phyloP scores from a whole-genome alignment of 2,888 invertebrate genomes.

The Diplazon laetatorius region DNA sequence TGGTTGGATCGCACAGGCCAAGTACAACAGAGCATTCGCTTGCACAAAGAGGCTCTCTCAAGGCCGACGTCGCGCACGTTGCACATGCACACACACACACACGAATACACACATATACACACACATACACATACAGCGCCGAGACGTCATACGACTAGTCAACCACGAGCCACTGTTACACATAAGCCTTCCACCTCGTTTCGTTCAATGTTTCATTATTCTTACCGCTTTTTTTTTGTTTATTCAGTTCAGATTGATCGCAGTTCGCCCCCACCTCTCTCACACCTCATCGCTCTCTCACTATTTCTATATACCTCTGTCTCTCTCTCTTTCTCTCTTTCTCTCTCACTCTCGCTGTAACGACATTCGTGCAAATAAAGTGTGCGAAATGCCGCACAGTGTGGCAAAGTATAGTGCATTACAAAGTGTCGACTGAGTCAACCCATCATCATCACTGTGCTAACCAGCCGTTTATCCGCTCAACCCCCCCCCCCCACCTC shows the following conservation, averaged over 20 bases:
- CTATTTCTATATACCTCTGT: not conserved
- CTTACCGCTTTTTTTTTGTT: conserved; percentile 1
- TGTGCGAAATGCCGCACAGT: conserved; percentile 22
- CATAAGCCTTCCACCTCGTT: conserved; percentile 30
- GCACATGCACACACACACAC: conserved; percentile 66
- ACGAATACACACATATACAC: conserved; percentile 53
- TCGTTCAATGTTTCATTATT: conserved; percentile 44
- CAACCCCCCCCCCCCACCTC: too few species aligned
- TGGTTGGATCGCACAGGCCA: conserved; percentile 50
- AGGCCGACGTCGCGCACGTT: conserved; percentile 76
- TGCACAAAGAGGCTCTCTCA: conserved; percentile 81
- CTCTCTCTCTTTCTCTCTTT: not conserved
- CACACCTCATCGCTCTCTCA: not conserved
- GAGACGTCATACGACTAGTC: not conserved
- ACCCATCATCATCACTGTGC: conserved; percentile 18
- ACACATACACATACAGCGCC: conserved; percentile 4
- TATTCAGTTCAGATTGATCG: conserved; percentile 35
- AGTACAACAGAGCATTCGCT: conserved; percentile 47
- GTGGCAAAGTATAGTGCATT: conserved; percentile 43
- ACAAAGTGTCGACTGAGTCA: conserved; percentile 58
- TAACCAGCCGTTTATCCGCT: conserved; percentile 27
- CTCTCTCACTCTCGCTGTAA: conserved; percentile 3
- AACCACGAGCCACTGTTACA: conserved; percentile 13
- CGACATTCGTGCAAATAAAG: not conserved
- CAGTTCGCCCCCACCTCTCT: not conserved